Percentiles rank a stretch among this genome's conserved stretches.
Evolutionary conservation across 2,113 vertebrate genomes (phyloP).

Genomic region (Mus pahari): DNA sequence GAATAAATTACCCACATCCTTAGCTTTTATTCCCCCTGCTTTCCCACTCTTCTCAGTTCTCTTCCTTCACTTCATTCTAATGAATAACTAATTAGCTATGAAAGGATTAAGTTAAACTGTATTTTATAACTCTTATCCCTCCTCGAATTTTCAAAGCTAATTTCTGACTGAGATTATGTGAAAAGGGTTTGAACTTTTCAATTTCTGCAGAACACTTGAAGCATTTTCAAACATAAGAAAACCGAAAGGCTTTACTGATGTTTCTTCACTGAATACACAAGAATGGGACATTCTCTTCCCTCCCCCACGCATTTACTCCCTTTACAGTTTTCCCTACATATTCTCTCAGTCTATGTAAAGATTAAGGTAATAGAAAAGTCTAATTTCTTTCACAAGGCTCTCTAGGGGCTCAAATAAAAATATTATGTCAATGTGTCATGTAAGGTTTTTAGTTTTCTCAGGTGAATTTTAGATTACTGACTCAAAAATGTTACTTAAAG

Average conservation of each 20-base stretch:
- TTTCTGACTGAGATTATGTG: slow-evolving; percentile 46
- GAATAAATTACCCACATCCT: slow-evolving; percentile 35
- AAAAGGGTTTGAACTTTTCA: slow-evolving; percentile 15
- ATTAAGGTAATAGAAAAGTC: not conserved
- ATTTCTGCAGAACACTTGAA: slow-evolving; percentile 50
- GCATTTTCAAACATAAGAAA: slow-evolving; percentile 55
- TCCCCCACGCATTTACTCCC: not conserved
- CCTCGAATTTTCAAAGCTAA: slow-evolving; percentile 59
- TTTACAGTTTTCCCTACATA: not conserved
- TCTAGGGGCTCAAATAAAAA: not conserved
- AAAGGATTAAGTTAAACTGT: slow-evolving; percentile 59
- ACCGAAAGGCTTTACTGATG: not conserved
- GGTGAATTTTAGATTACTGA: slow-evolving; percentile 14
- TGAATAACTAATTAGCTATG: slow-evolving; percentile 68
- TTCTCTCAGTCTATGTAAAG: not conserved
- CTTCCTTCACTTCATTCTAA: slow-evolving; percentile 22
- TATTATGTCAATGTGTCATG: not conserved
- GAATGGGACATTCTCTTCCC: not conserved
- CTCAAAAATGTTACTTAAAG: not conserved
- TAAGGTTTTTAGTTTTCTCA: not conserved
- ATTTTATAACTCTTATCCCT: slow-evolving; percentile 33
- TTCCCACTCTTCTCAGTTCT: not conserved
- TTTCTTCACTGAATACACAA: slow-evolving; percentile 33
- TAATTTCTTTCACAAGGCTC: not conserved
- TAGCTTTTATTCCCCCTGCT: slow-evolving; percentile 5